Evolutionary conservation across 1,140 invertebrate genomes (phyloP).

Genomic region (Calliopsis andreniformis): DNA sequence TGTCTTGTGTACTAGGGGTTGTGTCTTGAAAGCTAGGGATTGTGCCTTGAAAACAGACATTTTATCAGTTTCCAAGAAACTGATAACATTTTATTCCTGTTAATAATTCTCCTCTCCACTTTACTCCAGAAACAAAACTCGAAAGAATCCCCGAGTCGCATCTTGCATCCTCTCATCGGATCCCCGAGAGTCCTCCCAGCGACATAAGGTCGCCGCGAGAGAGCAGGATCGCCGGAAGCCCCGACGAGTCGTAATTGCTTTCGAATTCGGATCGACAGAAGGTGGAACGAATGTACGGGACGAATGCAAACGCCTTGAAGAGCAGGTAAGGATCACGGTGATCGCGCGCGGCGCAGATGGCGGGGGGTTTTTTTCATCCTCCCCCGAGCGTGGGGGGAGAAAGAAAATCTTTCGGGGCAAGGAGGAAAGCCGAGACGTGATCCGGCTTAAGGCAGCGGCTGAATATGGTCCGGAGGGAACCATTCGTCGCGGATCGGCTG

Average conservation of each 20-base stretch:
- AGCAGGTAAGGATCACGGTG: constrained; percentile 21
- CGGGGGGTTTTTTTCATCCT: neutral
- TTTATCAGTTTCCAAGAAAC: too few relatives aligned
- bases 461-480: neutral
- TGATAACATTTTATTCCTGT: too few relatives aligned
- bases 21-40: too few relatives aligned
- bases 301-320: constrained; percentile 1
- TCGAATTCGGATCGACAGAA: constrained; percentile 20
- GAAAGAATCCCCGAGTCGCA: too few relatives aligned
- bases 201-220: constrained; percentile 20
- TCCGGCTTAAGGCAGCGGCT: constrained; percentile 14
- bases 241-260: constrained; percentile 23
- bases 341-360: constrained; percentile 16
- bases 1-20: too few relatives aligned
- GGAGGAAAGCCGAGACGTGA: constrained; percentile 34
- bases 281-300: constrained; percentile 27
- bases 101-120: too few relatives aligned
- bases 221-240: neutral
- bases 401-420: constrained; percentile 16
- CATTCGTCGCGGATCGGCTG: neutral
- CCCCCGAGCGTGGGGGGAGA: neutral
- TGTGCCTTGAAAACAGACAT: too few relatives aligned
- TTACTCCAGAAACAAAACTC: too few relatives aligned
- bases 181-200: neutral
- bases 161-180: too few relatives aligned